Evolutionary conservation across 2,113 vertebrate species (phyloP).

Genomic region (Leucopsar rothschildi): DNA sequence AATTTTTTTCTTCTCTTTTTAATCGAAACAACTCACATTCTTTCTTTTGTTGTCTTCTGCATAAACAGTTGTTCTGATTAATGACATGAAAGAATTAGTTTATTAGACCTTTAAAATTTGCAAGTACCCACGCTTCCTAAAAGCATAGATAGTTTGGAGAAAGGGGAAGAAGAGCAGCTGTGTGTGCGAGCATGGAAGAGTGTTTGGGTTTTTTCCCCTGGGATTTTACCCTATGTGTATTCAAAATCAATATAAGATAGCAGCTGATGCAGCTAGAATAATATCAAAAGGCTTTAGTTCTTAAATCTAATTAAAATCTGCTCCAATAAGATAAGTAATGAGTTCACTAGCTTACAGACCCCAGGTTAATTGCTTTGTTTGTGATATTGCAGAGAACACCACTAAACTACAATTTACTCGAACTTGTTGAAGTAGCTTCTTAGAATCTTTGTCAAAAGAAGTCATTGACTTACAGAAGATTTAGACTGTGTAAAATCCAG

Average conservation of each 20-base stretch:
- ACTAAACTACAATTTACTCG: neutral
- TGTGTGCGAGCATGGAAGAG: neutral
- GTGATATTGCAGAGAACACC: neutral
- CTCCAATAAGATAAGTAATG: neutral
- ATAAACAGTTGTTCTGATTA: neutral
- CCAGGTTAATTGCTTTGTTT: neutral
- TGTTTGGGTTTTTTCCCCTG: neutral
- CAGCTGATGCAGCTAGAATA: neutral
- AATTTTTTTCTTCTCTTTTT: neutral
- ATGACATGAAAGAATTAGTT: neutral
- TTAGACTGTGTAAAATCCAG: neutral
- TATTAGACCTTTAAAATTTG: neutral
- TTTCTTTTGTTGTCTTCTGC: neutral
- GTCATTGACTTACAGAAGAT: neutral
- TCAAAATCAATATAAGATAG: neutral
- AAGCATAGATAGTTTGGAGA: neutral
- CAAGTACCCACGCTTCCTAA: neutral
- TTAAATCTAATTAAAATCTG: neutral
- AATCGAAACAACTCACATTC: neutral
- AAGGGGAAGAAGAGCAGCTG: neutral
- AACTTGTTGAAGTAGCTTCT: neutral
- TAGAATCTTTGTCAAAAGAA: neutral
- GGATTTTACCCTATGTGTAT: neutral
- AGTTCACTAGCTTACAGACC: neutral
- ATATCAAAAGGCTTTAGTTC: neutral